Conservation (phyloP, 1,140 invertebrate genomes). For the Caenorhabditis latens region DNA sequence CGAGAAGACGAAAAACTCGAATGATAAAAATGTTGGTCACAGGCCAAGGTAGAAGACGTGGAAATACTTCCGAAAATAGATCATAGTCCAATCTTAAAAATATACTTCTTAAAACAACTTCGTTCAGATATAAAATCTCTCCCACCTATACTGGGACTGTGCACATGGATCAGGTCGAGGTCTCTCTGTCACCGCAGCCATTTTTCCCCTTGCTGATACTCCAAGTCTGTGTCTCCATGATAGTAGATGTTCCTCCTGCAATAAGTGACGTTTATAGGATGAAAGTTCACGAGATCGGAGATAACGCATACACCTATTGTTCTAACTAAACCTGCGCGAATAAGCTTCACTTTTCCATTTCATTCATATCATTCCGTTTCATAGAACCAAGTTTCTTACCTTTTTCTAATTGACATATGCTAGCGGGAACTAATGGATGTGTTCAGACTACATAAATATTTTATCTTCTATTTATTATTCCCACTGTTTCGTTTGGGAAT, state of each 20-base stretch:
- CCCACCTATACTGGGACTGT: constrained; percentile 83
- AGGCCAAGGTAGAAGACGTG: constrained; percentile 89
- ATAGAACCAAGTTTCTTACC: not conserved
- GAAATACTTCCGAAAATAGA: constrained; percentile 88
- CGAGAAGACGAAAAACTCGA: constrained; percentile 82
- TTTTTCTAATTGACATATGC: not conserved
- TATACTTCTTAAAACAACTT: not conserved
- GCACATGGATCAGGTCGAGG: constrained; percentile 70
- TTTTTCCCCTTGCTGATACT: constrained; percentile 58
- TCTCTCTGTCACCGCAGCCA: constrained; percentile 62
- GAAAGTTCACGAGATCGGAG: constrained; percentile 48
- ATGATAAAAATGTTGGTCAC: constrained; percentile 86
- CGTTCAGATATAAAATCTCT: not conserved
- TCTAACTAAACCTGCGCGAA: not conserved
- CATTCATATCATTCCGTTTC: constrained; percentile 17
- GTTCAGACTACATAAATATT: no score
- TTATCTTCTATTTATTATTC: no score
- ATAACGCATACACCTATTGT: constrained; percentile 39
- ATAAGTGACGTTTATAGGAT: constrained; percentile 39
- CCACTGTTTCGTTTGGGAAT: no score
- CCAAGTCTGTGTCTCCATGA: constrained; percentile 78
- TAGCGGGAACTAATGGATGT: not conserved
- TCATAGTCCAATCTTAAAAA: constrained; percentile 86
- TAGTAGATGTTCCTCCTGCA: constrained; percentile 83
- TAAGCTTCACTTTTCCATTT: constrained; percentile 19